Base-by-base conservation (phyloP, 2,888 invertebrate genomes). In the Hemistola chrysoprasaria region DNA sequence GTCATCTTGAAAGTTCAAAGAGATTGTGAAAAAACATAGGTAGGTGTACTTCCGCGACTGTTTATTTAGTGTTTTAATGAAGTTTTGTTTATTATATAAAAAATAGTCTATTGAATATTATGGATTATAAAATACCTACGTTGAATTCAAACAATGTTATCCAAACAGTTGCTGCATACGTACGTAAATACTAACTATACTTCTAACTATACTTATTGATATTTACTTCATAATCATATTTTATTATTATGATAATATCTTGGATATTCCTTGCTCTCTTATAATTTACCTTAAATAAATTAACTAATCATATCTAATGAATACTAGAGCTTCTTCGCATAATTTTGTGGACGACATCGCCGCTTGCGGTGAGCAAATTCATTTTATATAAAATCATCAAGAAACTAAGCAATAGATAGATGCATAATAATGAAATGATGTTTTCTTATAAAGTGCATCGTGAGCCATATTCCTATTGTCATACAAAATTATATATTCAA, bases 231-330 rank as follows among this genome's bases (percentile, higher is more conserved):
- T 67, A 64, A 67, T 65, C 64, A 68, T 65, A 69, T 16, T n/a
- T n/a, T 16, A 16, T 65, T 68, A 72, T 65, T 75, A 73, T 73
- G 71, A 78, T 78, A 81, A 85, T 84, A 87, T 85, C 84, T 86
- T 84, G 82, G 85, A 87, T 85, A 84, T 85, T 82, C 70, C 77
- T 79, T 80, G 74, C 76, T 78, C 72, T 80, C 78, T 78, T 81
- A 80, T 64, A 69, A 63, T 72, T 71, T 67, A 82, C 63, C 81
- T 82, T 80, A 84, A 75, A 81, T 83, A 83, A 82, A 78, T 84
- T 81, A 78, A 70, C 71, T 78, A 81, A 80, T 76, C 79, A 78
- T 82, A 80, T 78, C 81, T 84, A 82, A 78, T 71, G 74, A 86
- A 85, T 87, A 87, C 86, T 79, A 78, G 75, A 80, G 74, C 78